phyloP scores from a whole-genome alignment of 2,888 invertebrate genomes.

The Opisthograptis luteolata region DNA sequence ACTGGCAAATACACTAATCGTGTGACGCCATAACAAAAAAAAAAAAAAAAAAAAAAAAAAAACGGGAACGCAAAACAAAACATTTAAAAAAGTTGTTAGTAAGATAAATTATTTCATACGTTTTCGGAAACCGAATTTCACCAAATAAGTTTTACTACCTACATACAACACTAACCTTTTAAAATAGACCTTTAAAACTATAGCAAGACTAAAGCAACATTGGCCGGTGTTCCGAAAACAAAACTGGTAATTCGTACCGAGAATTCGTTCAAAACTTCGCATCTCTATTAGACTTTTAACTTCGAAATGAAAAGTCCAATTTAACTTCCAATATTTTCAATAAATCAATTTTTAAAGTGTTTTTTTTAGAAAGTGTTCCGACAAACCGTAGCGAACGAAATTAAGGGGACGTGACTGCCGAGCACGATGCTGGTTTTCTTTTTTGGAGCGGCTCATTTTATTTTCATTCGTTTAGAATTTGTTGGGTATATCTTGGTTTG shows the following conservation, averaged over 20 bases:
- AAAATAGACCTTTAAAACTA: too few species aligned
- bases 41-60: too few species aligned
- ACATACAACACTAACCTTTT: too few species aligned
- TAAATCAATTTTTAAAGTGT: slow-evolving; percentile 37
- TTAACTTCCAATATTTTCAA: slow-evolving; percentile 35
- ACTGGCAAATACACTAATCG: too few species aligned
- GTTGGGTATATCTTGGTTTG: slow-evolving; percentile 21
- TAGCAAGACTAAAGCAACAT: too few species aligned
- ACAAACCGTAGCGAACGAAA: slow-evolving; percentile 59
- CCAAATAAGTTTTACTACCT: too few species aligned
- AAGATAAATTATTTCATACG: too few species aligned
- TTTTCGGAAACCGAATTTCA: too few species aligned
- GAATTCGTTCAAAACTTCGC: neutral
- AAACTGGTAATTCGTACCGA: neutral
- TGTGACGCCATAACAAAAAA: too few species aligned
- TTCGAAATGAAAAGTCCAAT: slow-evolving; percentile 26
- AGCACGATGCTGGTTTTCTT: slow-evolving; percentile 55
- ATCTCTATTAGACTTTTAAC: slow-evolving; percentile 6
- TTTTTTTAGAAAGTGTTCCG: slow-evolving; percentile 54
- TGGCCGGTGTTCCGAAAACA: too few species aligned
- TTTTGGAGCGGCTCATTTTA: slow-evolving; percentile 33
- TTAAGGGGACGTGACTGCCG: slow-evolving; percentile 61
- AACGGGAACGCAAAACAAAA: too few species aligned
- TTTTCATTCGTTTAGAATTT: slow-evolving; percentile 44
- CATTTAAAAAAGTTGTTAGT: too few species aligned